Base-by-base conservation (phyloP, 1,140 invertebrate species). In the Tetramorium parvispinum region DNA sequence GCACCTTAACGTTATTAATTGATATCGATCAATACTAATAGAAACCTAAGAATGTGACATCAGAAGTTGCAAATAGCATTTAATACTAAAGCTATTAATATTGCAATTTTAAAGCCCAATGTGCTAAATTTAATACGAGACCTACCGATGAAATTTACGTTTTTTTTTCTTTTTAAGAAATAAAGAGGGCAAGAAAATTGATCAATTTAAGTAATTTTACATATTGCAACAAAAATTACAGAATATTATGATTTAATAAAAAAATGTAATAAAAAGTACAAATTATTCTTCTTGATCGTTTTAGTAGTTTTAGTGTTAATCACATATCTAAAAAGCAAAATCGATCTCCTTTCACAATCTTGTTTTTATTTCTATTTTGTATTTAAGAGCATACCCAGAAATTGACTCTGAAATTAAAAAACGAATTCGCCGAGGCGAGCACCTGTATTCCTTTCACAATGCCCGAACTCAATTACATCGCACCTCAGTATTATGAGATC, bases 21-120 rank as follows among this genome's bases (percentile, higher is more conserved):
- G 2, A 1, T 73, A 73, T 59, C 51, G 68, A 73, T 59, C 53
- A 59, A 46, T 46, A 46, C 27, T n/a, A 46, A 24, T 13, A 46
- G 49, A 70, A 57, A 81, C 43, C 59, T 79, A 51, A 46, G 65
- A 70, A 71, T 46, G 40, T 46, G 37, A 57, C 7, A 27, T 3
- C 18, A 40, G 7, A 66, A 27, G 16, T n/a, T 53, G 5, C 24
- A 73, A 37, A 37, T 37, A 10, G n/a, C n/a, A n/a, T n/a, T n/a
- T n/a, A n/a, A n/a, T n/a, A n/a, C n/a, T n/a, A n/a, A n/a, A 55
- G 2, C 49, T 37, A 7, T 6, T 2, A 37, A 53, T 53, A 53
- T n/a, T 6, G 24, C 24, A 16, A 53, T n/a, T 51, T 10, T 51
- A 53, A 71, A 32, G 10, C 0, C 16, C 16, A 32, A 18, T n/a